Conservation (phyloP, 2,113 vertebrate genomes). For the Coregonus clupeaformis region DNA sequence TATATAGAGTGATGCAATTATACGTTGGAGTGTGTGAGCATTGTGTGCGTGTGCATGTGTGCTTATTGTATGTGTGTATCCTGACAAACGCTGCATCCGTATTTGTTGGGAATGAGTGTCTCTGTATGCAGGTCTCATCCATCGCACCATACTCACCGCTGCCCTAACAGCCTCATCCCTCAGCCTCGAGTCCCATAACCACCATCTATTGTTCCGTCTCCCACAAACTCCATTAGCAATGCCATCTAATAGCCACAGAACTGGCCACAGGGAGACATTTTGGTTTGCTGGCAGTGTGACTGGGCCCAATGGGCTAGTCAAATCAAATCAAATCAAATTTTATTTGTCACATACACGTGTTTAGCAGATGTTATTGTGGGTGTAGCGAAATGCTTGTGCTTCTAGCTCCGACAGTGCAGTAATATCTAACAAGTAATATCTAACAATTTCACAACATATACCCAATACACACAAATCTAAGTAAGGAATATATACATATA, state of each 20-base stretch:
- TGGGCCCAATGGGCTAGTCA: not conserved
- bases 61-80: not conserved
- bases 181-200: not conserved
- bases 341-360: too few species aligned
- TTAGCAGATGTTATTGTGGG: too few species aligned
- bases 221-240: not conserved
- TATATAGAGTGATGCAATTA: not conserved
- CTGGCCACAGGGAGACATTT: not conserved
- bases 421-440: too few species aligned
- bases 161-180: not conserved
- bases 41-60: not conserved
- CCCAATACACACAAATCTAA: too few species aligned
- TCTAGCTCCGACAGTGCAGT: too few species aligned
- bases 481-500: too few species aligned
- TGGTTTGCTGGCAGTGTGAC: not conserved
- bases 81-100: not conserved
- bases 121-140: not conserved
- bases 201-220: not conserved
- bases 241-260: not conserved
- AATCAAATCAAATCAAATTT: too few species aligned
- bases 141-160: too few species aligned
- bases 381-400: too few species aligned
- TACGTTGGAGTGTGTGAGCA: not conserved
- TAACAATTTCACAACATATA: too few species aligned
- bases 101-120: not conserved